These are phyloP conservation scores for Odontamblyopus lacepedii DNA, from an alignment of 2,797 vertebrate genomes.

Conservation along the genomic window DNA sequence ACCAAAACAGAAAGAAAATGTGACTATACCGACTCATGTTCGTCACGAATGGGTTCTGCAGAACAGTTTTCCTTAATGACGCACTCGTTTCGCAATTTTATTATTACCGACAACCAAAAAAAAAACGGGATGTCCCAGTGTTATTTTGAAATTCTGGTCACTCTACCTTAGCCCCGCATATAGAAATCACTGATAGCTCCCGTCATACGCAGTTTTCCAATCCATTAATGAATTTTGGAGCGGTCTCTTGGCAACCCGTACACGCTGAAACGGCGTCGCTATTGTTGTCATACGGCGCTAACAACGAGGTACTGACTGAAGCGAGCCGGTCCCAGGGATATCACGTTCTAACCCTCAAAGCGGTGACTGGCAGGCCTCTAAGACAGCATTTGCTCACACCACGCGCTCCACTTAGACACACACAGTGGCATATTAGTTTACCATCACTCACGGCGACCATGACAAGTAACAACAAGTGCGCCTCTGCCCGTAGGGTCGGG, in stretches of 20 bases:
- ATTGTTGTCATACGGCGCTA: conserved; percentile 9
- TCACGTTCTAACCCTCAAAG: conserved; percentile 1
- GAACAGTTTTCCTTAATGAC: too few species aligned
- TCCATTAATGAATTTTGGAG: conserved; percentile 1
- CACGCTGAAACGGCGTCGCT: neutral
- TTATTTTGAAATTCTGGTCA: too few species aligned
- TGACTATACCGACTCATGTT: too few species aligned
- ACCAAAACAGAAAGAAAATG: too few species aligned
- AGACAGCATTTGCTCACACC: conserved; percentile 11
- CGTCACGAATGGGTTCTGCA: too few species aligned
- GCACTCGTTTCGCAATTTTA: too few species aligned
- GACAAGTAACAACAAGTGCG: conserved; percentile 9
- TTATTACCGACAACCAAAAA: too few species aligned
- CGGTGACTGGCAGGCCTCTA: neutral
- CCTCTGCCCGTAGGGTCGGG: neutral
- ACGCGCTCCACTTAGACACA: neutral
- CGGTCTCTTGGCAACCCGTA: neutral
- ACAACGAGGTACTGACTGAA: neutral
- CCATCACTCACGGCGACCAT: neutral
- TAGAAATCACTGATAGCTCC: neutral
- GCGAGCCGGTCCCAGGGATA: neutral
- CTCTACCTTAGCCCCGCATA: too few species aligned
- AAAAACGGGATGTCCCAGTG: too few species aligned
- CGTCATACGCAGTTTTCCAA: neutral
- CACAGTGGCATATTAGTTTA: conserved; percentile 4